phyloP scores from a whole-genome alignment of 92 coral and sea anemone species.

The Parazoanthus darwini region DNA sequence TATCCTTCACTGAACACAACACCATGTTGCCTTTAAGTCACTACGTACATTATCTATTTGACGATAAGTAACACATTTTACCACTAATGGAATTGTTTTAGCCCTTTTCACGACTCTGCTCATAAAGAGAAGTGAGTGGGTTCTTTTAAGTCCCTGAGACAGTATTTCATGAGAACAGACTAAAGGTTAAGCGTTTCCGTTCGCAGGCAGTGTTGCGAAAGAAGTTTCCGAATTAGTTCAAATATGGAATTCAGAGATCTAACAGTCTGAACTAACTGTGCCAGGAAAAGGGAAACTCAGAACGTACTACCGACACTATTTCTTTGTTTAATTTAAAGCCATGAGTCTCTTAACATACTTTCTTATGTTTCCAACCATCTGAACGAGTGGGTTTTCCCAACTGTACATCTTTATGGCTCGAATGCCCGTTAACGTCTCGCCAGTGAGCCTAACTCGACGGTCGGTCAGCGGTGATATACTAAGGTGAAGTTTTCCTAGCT shows the following conservation, averaged over 20 bases:
- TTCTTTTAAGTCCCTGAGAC: no score
- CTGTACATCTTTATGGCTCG: constrained; percentile 38
- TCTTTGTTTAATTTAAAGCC: neutral
- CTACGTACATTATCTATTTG: no score
- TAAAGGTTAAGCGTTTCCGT: no score
- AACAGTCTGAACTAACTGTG: no score
- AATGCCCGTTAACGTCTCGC: constrained; percentile 27
- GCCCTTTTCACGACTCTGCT: no score
- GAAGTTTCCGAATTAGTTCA: neutral
- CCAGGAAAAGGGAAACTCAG: neutral
- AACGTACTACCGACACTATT: neutral
- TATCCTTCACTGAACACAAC: no score
- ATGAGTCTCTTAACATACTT: constrained; percentile 3
- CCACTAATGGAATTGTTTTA: no score
- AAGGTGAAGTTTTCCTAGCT: constrained; percentile 49
- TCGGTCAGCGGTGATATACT: constrained; percentile 60
- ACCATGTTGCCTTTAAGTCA: no score
- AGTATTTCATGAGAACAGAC: no score
- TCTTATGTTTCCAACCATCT: constrained; percentile 34
- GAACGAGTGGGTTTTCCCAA: constrained; percentile 31
- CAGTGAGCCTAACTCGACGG: constrained; percentile 47
- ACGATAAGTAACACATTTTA: no score
- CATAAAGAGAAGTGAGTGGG: no score
- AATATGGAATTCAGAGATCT: neutral
- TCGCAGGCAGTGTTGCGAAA: neutral